These are phyloP conservation scores for Propithecus deckenii DNA, from an alignment of 2,797 vertebrate genomes.

Conservation along the genomic window DNA sequence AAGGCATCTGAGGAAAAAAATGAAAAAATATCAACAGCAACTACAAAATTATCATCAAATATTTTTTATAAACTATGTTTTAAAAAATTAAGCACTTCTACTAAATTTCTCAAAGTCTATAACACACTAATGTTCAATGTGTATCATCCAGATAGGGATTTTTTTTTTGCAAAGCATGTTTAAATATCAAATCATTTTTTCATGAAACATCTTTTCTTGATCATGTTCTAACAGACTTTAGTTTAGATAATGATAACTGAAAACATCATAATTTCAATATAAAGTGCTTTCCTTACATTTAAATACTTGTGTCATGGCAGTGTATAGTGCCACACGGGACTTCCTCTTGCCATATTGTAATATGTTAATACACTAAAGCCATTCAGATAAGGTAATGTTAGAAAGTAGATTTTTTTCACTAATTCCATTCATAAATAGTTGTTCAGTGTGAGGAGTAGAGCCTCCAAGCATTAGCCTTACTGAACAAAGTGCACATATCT, in stretches of 20 bases:
- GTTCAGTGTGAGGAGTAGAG: not conserved
- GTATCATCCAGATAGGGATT: not conserved
- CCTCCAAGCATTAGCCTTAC: not conserved
- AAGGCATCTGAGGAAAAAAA: not conserved
- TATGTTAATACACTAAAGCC: constrained; percentile 16
- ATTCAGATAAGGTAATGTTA: constrained; percentile 7
- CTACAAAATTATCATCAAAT: not conserved
- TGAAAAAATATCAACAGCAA: not conserved
- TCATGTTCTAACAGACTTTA: not conserved
- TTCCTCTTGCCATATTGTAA: not conserved
- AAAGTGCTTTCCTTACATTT: not conserved
- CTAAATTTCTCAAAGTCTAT: not conserved
- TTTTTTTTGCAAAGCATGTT: not conserved
- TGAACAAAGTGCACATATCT: not conserved
- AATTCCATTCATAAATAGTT: constrained; percentile 35
- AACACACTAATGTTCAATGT: not conserved
- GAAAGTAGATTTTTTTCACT: not conserved
- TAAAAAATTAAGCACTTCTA: not conserved
- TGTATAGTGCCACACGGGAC: not conserved
- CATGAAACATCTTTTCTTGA: not conserved
- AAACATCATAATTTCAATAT: not conserved
- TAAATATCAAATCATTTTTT: not conserved
- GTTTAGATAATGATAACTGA: not conserved
- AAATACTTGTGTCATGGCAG: not conserved
- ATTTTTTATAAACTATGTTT: not conserved